These are phyloP conservation scores for Drosophila willistoni DNA, from an alignment of 1,140 invertebrate genomes.

Conservation along the genomic window DNA sequence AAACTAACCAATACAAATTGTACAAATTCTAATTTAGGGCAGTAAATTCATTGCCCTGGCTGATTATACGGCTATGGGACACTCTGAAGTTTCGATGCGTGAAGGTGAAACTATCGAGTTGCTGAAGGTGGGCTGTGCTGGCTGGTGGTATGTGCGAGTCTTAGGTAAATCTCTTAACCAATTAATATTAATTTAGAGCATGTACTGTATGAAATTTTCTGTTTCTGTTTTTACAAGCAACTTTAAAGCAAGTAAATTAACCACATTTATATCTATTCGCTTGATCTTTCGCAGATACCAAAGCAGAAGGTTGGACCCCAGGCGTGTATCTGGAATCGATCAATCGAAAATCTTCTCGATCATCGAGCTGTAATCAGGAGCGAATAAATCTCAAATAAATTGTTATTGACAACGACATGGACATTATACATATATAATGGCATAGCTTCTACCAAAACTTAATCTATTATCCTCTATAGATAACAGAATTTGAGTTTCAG, in stretches of 20 bases:
- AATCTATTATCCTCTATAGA: slow-evolving; percentile 45
- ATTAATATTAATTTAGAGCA: slow-evolving; percentile 14
- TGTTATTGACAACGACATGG: slow-evolving; percentile 7
- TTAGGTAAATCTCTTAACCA: slow-evolving; percentile 85
- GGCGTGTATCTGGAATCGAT: slow-evolving; percentile 94
- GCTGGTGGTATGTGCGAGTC: slow-evolving; percentile 97
- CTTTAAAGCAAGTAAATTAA: neutral
- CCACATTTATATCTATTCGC: slow-evolving; percentile 17
- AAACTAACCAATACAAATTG: slow-evolving; percentile 27
- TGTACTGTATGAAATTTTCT: slow-evolving; percentile 6
- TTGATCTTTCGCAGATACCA: slow-evolving; percentile 83
- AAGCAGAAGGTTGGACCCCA: slow-evolving; percentile 95
- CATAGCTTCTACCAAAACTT: slow-evolving; percentile 40
- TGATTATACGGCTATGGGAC: slow-evolving; percentile 95
- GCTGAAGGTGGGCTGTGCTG: slow-evolving; percentile 95
- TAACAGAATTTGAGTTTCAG: slow-evolving; percentile 44
- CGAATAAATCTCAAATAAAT: slow-evolving; percentile 59
- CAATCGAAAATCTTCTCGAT: slow-evolving; percentile 89
- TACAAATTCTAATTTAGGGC: slow-evolving; percentile 84
- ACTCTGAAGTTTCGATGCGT: slow-evolving; percentile 93
- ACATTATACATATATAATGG: neutral
- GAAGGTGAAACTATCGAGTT: slow-evolving; percentile 95
- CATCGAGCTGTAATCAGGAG: slow-evolving; percentile 84
- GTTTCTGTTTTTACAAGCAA: neutral
- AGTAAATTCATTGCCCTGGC: slow-evolving; percentile 92